Evolutionary conservation across 1,140 invertebrate species (phyloP).

Genomic region (Drosophila rhopaloa): DNA sequence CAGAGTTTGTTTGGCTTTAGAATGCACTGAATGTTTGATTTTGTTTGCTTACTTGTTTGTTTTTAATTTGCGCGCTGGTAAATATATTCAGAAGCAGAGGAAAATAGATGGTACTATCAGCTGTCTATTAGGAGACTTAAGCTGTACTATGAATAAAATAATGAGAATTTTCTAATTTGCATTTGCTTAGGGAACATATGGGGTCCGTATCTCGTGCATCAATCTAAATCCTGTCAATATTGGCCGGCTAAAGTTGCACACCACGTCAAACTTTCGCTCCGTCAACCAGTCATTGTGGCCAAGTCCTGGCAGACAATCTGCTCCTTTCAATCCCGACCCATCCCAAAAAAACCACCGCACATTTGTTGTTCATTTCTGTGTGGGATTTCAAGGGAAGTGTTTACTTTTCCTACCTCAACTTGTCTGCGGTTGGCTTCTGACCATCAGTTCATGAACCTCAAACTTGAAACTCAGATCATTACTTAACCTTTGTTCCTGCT

Average conservation of each 20-base stretch:
- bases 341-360: neutral
- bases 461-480: constrained; percentile 21
- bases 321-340: neutral
- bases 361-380: constrained; percentile 16
- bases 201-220: constrained; percentile 3
- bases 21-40: constrained; percentile 42
- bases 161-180: constrained; percentile 29
- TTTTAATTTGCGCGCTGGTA: constrained; percentile 64
- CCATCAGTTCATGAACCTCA: constrained; percentile 42
- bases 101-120: constrained; percentile 16
- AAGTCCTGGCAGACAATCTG: constrained; percentile 12
- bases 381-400: constrained; percentile 1
- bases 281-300: constrained; percentile 10
- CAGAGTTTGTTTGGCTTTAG: constrained; percentile 22
- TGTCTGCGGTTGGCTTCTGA: constrained; percentile 53
- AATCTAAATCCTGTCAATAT: constrained; percentile 30
- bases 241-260: constrained; percentile 4
- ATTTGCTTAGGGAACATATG: constrained; percentile 2
- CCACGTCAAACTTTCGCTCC: constrained; percentile 9
- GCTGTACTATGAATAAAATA: constrained; percentile 42
- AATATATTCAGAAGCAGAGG: constrained; percentile 41
- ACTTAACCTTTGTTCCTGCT: constrained; percentile 20
- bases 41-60: constrained; percentile 63
- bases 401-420: constrained; percentile 16
- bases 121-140: constrained; percentile 27